Percentiles rank a stretch among this genome's conserved stretches.
Conservation (phyloP, 2,797 vertebrate genomes). For the Gymnocypris eckloni region DNA sequence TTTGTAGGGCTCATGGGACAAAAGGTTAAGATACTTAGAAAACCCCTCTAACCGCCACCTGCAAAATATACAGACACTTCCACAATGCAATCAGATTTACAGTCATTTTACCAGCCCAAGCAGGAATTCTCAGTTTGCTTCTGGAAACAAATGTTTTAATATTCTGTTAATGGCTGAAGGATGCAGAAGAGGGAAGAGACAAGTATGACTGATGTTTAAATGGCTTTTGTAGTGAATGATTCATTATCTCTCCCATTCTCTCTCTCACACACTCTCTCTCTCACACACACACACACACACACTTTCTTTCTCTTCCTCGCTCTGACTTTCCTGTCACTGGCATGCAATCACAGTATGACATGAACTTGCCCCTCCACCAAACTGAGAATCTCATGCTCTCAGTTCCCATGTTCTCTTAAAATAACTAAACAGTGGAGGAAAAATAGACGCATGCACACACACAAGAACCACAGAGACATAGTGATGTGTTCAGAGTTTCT, state of each 20-base stretch:
- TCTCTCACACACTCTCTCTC: no score
- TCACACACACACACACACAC: not conserved
- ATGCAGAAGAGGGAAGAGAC: constrained; percentile 54
- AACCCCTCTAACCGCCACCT: constrained; percentile 39
- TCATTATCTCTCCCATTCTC: constrained; percentile 24
- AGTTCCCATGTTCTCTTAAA: constrained; percentile 64
- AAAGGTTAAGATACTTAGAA: constrained; percentile 55
- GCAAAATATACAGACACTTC: constrained; percentile 21
- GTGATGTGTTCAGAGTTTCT: constrained; percentile 36
- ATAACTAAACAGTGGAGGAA: constrained; percentile 48
- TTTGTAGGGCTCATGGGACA: constrained; percentile 58
- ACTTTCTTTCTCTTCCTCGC: constrained; percentile 12
- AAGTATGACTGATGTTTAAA: constrained; percentile 60
- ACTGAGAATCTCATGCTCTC: constrained; percentile 54
- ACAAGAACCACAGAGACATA: constrained; percentile 40
- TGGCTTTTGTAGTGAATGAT: constrained; percentile 56
- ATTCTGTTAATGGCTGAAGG: constrained; percentile 58
- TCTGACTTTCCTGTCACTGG: constrained; percentile 41
- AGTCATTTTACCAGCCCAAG: constrained; percentile 51
- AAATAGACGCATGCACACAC: not conserved
- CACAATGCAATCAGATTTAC: constrained; percentile 35
- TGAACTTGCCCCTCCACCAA: constrained; percentile 55
- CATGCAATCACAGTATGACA: constrained; percentile 42
- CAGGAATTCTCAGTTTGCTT: constrained; percentile 51
- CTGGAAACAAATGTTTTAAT: constrained; percentile 61